Percentiles rank a stretch among this genome's conserved stretches.
Conservation (phyloP, 1,140 invertebrate genomes). For the Papilio glaucus region DNA sequence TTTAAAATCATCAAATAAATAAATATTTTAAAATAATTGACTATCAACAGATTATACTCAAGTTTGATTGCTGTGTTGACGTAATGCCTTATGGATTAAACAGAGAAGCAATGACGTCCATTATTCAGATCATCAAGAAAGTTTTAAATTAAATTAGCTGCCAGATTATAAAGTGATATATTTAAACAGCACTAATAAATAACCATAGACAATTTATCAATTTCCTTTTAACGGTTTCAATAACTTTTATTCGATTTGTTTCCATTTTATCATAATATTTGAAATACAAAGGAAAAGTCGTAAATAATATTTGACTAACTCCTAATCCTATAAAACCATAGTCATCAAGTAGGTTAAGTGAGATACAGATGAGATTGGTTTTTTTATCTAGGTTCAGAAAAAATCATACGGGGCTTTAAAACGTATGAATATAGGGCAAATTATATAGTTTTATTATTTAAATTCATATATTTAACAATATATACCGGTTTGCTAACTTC, state of each 20-base stretch:
- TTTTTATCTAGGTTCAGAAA: no score
- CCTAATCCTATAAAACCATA: no score
- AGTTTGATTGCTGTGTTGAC: not conserved
- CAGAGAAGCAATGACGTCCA: not conserved
- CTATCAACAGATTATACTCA: not conserved
- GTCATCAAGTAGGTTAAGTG: no score
- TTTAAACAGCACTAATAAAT: not conserved
- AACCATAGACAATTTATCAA: not conserved
- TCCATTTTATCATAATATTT: no score
- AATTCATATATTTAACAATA: no score
- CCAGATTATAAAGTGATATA: not conserved
- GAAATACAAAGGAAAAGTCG: no score
- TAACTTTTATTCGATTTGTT: not conserved
- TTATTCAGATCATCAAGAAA: not conserved
- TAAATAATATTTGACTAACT: no score
- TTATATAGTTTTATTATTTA: no score
- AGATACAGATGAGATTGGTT: no score
- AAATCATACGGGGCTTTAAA: no score
- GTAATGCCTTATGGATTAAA: not conserved
- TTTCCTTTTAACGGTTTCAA: not conserved
- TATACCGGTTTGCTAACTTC: no score
- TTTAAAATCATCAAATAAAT: not conserved
- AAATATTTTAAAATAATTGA: not conserved
- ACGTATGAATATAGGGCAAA: no score
- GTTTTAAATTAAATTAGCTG: conserved; percentile 12